Conservation (phyloP, 1,140 invertebrate species). For the Calephelis nemesis region DNA sequence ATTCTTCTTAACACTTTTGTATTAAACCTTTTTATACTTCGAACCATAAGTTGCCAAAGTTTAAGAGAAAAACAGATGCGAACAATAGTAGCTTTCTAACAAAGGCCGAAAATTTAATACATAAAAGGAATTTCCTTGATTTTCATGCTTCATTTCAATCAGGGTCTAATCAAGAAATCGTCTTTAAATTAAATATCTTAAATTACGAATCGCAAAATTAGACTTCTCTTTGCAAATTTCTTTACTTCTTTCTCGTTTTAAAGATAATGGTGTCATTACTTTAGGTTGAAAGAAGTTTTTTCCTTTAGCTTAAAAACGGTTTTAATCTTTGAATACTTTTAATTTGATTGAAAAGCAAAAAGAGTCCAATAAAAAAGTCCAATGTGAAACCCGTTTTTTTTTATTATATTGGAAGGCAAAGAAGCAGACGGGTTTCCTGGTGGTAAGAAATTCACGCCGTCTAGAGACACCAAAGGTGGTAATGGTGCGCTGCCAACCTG, state of each 20-base stretch:
- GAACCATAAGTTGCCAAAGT: neutral
- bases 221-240: constrained; percentile 10
- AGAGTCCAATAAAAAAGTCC: no score
- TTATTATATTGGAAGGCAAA: no score
- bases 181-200: constrained; percentile 11
- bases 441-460: no score
- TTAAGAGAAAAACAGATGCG: constrained; percentile 6
- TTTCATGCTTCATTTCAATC: constrained; percentile 3
- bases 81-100: neutral
- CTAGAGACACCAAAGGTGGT: no score
- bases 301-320: no score
- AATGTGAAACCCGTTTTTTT: no score
- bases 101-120: constrained; percentile 1
- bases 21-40: no score
- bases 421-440: no score
- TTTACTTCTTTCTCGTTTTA: neutral
- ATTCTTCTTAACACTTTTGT: no score
- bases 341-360: no score
- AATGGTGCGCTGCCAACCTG: no score
- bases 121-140: neutral
- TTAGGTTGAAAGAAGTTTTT: neutral
- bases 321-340: no score
- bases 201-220: neutral
- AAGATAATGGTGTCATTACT: neutral
- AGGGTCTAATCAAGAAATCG: constrained; percentile 5